Conservation (phyloP, 2,797 vertebrate genomes). For the Poeciliopsis gracilis region DNA sequence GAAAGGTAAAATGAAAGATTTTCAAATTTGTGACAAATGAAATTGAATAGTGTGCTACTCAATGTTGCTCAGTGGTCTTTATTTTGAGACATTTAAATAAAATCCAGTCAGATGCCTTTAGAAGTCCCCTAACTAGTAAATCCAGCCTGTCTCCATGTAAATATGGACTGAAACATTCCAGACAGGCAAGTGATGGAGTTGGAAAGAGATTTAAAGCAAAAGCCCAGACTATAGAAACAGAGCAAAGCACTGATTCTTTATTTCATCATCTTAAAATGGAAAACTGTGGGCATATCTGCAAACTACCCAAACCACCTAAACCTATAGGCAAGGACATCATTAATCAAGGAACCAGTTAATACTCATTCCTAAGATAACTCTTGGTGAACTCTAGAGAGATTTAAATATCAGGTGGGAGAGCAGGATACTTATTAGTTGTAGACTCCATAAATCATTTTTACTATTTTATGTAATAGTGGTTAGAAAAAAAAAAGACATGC, state of each 20-base stretch:
- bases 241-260: background rate
- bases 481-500: background rate
- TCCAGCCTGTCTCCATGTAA: background rate
- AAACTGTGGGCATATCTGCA: background rate
- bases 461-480: background rate
- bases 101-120: background rate
- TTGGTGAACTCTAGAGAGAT: background rate
- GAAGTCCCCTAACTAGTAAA: background rate
- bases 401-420: background rate
- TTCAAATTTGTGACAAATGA: background rate
- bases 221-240: background rate
- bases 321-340: background rate
- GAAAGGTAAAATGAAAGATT: background rate
- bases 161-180: background rate
- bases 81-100: background rate
- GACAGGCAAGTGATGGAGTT: background rate
- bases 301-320: background rate
- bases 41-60: background rate
- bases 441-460: background rate
- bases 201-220: background rate
- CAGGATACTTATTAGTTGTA: background rate
- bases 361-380: background rate
- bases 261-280: background rate
- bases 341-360: background rate
- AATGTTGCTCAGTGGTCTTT: background rate